Base-by-base conservation (phyloP, 2,797 vertebrate species). In the Gastrophryne carolinensis region DNA sequence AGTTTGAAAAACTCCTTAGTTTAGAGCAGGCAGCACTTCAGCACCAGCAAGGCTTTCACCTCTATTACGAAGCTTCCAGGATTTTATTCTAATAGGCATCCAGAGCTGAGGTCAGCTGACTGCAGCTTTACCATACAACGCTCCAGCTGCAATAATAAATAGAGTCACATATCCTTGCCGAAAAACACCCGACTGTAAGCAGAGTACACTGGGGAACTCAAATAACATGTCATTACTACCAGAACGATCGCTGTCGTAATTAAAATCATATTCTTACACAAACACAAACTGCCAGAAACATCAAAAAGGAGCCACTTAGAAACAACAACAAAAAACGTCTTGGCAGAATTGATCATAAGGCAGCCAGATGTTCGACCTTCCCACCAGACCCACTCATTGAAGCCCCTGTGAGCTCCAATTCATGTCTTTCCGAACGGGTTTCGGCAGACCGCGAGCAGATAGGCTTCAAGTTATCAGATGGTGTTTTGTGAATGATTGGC, bases 211-310 rank as follows among this genome's bases (percentile, higher is more conserved):
- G 26, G 17, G 30, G 67, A 41, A n/a, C 30, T 41, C 39, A 49
- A 60, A 71, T 71, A 58, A 71, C 54, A 60, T 30, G 49, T 73
- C 70, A 60, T 23, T 30, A 73, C 30, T 73, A 39, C 44, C 60
- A 54, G 17, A 12, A 12, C 58, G 27, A 37, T 34, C 6, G n/a
- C 34, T 13, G 54, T 15, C 24, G 27, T 73, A 73, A 63, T 73
- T 63, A 39, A 63, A 63, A 52, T 34, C 47, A 41, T 52, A 26
- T 63, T 54, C 15, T 35, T 53, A 39, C 24, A 49, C 15, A 30
- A 39, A 63, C 26, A 8, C 34, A 44, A 44, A 27, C 21, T 37
- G 56, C 41, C 26, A 17, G 65, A 24, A 60, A 9, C 12, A 30
- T 56, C 6, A 50, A 61, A 50, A 63, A 29, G 23, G 37, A 26